Base-by-base conservation (phyloP, 2,797 vertebrate genomes). In the Spheniscus humboldti region DNA sequence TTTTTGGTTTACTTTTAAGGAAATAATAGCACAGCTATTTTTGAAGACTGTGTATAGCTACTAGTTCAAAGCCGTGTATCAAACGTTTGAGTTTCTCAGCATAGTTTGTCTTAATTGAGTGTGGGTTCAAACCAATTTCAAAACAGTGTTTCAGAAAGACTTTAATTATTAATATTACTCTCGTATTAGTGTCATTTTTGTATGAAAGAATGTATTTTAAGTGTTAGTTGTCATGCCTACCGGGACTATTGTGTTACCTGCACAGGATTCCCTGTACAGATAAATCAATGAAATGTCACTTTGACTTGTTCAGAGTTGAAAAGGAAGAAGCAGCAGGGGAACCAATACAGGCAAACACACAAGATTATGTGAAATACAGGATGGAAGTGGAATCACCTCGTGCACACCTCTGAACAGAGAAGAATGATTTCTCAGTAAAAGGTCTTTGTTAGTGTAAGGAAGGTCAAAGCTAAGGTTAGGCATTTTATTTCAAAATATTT, bases 101-200 rank as follows among this genome's bases (percentile, higher is more conserved):
- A 59, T 1, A 33, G 24, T 47, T 47, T 89, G 24, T 45, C 88
- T 66, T 88, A 92, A 93, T 4, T 89, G 47, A 89, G n/a, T 39
- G 19, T 41, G 55, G 25, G 78, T 81, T 97, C 93, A 92, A 96
- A 90, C 62, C 57, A 87, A 93, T 79, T 96, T 95, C 93, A 94
- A 95, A 96, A 91, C 74, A 96, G 39, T 76, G 33, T 55, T 91
- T 67, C 77, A 87, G n/a, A 86, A 84, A 53, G 37, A 60, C 41
- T 95, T 96, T 82, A 95, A 97, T 98, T 92, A 94, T 90, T 94
- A 94, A 77, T 57, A 89, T 82, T 79, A 88, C 45, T 96, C 74
- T 84, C 47, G 45, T 30, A 18, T 47, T 62, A 80, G n/a, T 62
- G 53, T 86, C 94, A 96, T 47, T 88, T 88, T 53, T 94, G 64